Evolutionary conservation across 2,113 vertebrate species (phyloP).

Genomic region (Salvelinus alpinus): DNA sequence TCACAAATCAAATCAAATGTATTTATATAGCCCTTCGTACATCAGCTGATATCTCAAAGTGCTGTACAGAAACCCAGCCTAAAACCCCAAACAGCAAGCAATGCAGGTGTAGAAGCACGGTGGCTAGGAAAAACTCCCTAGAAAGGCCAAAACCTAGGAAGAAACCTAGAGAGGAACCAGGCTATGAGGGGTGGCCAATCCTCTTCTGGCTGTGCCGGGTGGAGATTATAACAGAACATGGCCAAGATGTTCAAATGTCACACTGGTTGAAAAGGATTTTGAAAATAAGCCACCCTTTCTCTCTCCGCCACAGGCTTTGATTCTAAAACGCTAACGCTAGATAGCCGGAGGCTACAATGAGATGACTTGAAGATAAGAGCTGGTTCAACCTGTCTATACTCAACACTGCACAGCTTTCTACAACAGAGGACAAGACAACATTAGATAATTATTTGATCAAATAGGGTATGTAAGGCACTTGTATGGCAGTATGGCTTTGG

Average conservation of each 20-base stretch:
- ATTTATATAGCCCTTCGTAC: too few relatives aligned
- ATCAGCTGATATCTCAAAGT: too few relatives aligned
- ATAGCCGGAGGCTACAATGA: constrained; percentile 38
- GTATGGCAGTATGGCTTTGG: too few relatives aligned
- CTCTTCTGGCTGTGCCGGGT: too few relatives aligned
- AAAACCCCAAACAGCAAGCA: too few relatives aligned
- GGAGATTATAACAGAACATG: too few relatives aligned
- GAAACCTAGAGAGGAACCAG: too few relatives aligned
- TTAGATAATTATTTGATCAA: background rate
- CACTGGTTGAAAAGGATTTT: constrained; percentile 50
- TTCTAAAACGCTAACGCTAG: constrained; percentile 40
- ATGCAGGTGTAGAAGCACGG: too few relatives aligned
- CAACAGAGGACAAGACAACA: background rate
- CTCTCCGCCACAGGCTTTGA: constrained; percentile 42
- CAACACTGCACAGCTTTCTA: constrained; percentile 3
- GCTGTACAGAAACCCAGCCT: too few relatives aligned
- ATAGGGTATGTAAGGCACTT: background rate
- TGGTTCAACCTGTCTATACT: constrained; percentile 44
- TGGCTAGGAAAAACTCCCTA: too few relatives aligned
- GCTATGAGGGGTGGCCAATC: too few relatives aligned
- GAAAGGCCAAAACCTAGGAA: too few relatives aligned
- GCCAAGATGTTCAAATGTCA: constrained; percentile 4
- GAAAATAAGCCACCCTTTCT: constrained; percentile 50
- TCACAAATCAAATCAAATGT: background rate
- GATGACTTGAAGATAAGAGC: constrained; percentile 35